Conservation (phyloP, 64 coral and sea anemone genomes). For the Orbicella faveolata region DNA sequence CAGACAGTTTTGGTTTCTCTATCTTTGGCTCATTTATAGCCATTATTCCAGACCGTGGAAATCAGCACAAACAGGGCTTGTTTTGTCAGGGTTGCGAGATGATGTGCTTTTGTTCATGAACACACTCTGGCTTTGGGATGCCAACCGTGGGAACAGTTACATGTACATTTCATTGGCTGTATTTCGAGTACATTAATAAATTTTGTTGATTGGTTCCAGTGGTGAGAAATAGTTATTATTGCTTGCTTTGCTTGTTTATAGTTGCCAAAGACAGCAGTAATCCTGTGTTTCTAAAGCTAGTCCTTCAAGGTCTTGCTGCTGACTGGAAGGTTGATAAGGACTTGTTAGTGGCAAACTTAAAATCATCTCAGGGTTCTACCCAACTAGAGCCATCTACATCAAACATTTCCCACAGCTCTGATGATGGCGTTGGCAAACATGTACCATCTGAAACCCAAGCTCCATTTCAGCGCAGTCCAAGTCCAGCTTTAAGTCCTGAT, state of each 20-base stretch:
- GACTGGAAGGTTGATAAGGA: constrained; percentile 87
- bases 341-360: constrained; percentile 38
- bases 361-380: neutral
- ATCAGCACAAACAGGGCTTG: no score
- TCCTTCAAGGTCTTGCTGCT: constrained; percentile 90
- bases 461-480: constrained; percentile 3
- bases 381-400: constrained; percentile 1
- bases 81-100: no score
- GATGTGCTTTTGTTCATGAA: no score
- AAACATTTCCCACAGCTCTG: neutral
- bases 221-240: no score
- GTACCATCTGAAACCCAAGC: neutral
- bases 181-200: no score
- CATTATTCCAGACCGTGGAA: no score
- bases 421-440: neutral
- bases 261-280: constrained; percentile 94
- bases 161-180: no score
- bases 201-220: no score
- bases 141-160: no score
- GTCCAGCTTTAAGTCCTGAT: constrained; percentile 6
- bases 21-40: no score
- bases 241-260: constrained; percentile 26
- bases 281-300: constrained; percentile 87
- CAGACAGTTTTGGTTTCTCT: no score
- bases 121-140: no score